Evolutionary conservation across 2,113 vertebrate species (phyloP), one percentile per base, ranked within the genome.

Genomic region (Heterotilapia buettikoferi): DNA sequence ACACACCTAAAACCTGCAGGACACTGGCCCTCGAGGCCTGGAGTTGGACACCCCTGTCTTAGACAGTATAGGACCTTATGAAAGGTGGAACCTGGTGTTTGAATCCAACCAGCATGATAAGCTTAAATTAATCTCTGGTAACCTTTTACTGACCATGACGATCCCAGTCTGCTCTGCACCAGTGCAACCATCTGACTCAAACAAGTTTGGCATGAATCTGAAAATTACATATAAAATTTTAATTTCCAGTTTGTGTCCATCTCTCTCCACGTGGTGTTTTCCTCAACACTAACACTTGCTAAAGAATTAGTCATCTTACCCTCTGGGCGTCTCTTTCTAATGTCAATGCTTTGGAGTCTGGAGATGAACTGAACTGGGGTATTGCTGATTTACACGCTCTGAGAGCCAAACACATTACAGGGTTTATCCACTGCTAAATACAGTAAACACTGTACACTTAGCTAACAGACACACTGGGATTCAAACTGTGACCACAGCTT

Each of bases 21-120:
- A 29, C 56, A 59, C 0, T 0, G 0, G 4, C 0, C 4, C 24
- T 0, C 56, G 1, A 16, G 13, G 7, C 56, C 56, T 5, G 13
- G 0, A 29, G 56, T 59, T 59, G 24, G 56, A 59, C 13, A 59
- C 56, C 1, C 24, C 56, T 16, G 29, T n/a, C 33, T 38, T 21
- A 38, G 33, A 38, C 19, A 68, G 61, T 38, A 66, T 18, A 29
- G 3, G 56, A 59, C 7, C 7, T 16, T 59, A 31, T 31, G 14
- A 66, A 66, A 66, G 61, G 6, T 63, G 59, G 9, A 63, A 19
- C 31, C 31, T 36, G 59, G 29, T 38, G 33, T 38, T 38, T 68
- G 19, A 38, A 38, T 38, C 4, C 33, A 68, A 68, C 6, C 63
- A 68, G 0, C 19, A 40, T 14, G 33, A 40, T 21, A 8, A 6